phyloP scores from a whole-genome alignment of 1,140 invertebrate genomes.

The Lasioglossum albipes region DNA sequence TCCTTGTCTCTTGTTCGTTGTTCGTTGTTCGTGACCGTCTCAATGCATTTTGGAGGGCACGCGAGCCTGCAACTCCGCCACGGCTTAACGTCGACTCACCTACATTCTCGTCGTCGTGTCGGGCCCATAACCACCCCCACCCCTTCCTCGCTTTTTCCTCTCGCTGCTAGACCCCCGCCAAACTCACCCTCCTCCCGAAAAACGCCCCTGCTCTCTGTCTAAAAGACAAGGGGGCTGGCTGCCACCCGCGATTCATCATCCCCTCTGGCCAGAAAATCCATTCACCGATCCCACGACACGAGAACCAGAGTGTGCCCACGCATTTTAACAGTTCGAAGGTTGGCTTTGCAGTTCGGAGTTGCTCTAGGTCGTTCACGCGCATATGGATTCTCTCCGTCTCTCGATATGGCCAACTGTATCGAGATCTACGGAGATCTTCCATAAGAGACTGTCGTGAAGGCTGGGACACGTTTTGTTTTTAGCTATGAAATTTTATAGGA shows the following conservation, averaged over 20 bases:
- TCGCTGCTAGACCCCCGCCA: background rate
- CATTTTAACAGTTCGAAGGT: constrained; percentile 58
- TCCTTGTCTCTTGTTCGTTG: constrained; percentile 11
- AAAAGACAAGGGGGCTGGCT: constrained; percentile 51
- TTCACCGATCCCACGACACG: constrained; percentile 52
- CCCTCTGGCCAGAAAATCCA: constrained; percentile 42
- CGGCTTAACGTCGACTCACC: constrained; percentile 73
- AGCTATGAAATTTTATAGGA: no score
- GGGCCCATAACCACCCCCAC: constrained; percentile 44
- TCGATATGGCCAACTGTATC: no score
- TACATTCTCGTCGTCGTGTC: constrained; percentile 58
- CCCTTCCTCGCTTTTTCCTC: constrained; percentile 16
- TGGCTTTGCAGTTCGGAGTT: constrained; percentile 22
- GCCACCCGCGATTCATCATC: constrained; percentile 63
- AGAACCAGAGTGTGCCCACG: constrained; percentile 56
- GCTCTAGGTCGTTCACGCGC: constrained; percentile 40
- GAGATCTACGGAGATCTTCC: no score
- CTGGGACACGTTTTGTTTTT: no score
- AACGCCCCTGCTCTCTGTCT: constrained; percentile 10
- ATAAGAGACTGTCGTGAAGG: no score
- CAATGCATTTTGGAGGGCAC: constrained; percentile 71
- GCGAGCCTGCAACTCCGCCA: constrained; percentile 71
- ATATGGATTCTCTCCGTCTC: no score
- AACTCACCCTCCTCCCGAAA: background rate
- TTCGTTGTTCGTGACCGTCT: constrained; percentile 72